Evolutionary conservation across 2,797 vertebrate species (phyloP).

Genomic region (Pristis pectinata): DNA sequence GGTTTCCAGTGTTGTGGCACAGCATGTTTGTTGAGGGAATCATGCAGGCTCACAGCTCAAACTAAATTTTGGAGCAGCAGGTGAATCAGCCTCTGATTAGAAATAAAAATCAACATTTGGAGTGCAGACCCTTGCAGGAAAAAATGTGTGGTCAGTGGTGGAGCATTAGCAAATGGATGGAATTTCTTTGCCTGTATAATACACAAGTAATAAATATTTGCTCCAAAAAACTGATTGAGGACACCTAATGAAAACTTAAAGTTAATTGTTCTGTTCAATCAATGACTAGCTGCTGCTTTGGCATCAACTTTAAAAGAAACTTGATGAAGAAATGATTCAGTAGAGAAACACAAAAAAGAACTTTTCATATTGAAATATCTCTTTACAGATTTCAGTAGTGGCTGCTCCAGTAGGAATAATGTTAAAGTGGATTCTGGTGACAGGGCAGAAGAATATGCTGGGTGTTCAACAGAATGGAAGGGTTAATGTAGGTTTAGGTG

Average conservation of each 20-base stretch:
- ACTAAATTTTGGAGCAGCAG: neutral
- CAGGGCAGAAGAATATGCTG: too few species aligned
- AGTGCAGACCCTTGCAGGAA: too few species aligned
- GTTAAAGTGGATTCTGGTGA: neutral
- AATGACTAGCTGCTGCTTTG: neutral
- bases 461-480: too few species aligned
- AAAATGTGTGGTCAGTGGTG: neutral
- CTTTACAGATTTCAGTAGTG: neutral
- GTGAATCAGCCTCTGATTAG: neutral
- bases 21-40: too few species aligned
- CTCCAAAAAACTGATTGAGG: neutral
- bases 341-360: neutral
- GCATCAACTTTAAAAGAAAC: neutral
- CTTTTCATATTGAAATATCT: neutral
- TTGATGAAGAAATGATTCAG: neutral
- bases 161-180: neutral
- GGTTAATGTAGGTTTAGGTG: too few species aligned
- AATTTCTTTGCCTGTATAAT: neutral
- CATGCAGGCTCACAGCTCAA: neutral
- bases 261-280: neutral
- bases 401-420: neutral
- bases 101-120: neutral
- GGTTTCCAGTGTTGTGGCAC: too few species aligned
- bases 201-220: neutral
- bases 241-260: too few species aligned